These are phyloP conservation scores for Pachyseris speciosa DNA, from an alignment of 64 coral and sea anemone genomes.

Conservation along the genomic window DNA sequence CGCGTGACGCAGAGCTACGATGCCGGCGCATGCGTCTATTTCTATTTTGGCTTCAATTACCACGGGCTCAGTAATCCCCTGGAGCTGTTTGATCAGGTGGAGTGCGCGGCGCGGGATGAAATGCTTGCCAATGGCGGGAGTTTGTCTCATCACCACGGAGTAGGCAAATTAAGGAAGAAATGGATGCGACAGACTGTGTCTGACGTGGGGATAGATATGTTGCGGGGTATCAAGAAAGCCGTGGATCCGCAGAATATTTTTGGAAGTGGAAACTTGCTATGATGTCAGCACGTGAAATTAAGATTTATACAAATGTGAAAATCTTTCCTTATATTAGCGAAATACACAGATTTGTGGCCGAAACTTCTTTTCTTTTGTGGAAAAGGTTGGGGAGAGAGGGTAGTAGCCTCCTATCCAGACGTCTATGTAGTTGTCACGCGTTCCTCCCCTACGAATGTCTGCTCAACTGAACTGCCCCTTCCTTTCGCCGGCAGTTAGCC, in stretches of 20 bases:
- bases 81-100: conserved; percentile 79
- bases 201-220: conserved; percentile 88
- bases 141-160: conserved; percentile 96
- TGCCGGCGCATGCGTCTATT: conserved; percentile 96
- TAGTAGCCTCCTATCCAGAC: too few relatives aligned
- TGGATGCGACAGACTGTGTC: conserved; percentile 88
- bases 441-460: too few relatives aligned
- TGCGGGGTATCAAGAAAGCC: conserved; percentile 82
- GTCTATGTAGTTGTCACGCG: too few relatives aligned
- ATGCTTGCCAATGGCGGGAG: conserved; percentile 92
- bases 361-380: too few relatives aligned
- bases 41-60: conserved; percentile 97
- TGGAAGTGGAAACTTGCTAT: conserved; percentile 79
- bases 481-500: too few relatives aligned
- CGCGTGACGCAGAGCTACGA: conserved; percentile 98
- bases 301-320: too few relatives aligned
- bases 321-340: too few relatives aligned
- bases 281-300: too few relatives aligned
- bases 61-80: conserved; percentile 81
- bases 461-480: too few relatives aligned
- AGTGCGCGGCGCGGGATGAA: conserved; percentile 85
- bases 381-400: too few relatives aligned
- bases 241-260: conserved; percentile 97
- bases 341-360: too few relatives aligned
- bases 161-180: conserved; percentile 96